Percentiles rank a stretch among this genome's conserved stretches.
These are phyloP conservation scores for Addax nasomaculatus DNA, from an alignment of 2,113 vertebrate genomes.

Conservation along the genomic window DNA sequence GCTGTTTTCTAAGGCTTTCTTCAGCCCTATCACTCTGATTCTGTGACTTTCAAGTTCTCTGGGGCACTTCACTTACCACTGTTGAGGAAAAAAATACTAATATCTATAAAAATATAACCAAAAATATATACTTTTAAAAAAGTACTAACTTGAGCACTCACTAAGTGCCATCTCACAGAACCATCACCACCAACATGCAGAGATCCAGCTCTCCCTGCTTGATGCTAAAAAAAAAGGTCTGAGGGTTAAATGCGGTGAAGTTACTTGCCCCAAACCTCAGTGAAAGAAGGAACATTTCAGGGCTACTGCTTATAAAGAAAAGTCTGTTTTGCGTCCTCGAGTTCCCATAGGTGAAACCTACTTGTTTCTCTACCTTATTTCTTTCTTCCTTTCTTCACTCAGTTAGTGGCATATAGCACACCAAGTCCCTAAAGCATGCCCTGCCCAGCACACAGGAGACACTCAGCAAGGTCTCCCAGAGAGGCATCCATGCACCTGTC, in stretches of 20 bases:
- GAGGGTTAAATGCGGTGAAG: neutral
- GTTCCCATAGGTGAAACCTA: too few species aligned
- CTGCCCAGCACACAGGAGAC: too few species aligned
- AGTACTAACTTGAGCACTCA: neutral
- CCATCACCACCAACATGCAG: neutral
- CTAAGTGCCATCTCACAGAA: neutral
- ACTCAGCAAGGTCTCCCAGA: neutral
- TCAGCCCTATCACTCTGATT: neutral
- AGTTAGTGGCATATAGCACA: accelerated
- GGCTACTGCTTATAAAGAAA: neutral
- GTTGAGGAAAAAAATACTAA: neutral
- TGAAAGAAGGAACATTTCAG: neutral
- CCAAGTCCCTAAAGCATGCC: neutral
- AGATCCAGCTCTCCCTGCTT: neutral
- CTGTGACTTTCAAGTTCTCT: neutral
- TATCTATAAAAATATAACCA: neutral
- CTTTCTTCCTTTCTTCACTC: neutral
- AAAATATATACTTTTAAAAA: neutral
- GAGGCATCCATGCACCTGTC: accelerated
- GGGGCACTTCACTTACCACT: neutral
- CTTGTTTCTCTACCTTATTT: neutral
- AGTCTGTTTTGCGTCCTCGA: neutral
- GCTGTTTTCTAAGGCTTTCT: neutral
- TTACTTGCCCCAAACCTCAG: neutral
- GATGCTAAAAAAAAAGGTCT: neutral